Percentiles rank a stretch among this genome's conserved stretches.
Evolutionary conservation across 2,797 vertebrate genomes (phyloP).

Genomic region (Silurus lanzhouensis): DNA sequence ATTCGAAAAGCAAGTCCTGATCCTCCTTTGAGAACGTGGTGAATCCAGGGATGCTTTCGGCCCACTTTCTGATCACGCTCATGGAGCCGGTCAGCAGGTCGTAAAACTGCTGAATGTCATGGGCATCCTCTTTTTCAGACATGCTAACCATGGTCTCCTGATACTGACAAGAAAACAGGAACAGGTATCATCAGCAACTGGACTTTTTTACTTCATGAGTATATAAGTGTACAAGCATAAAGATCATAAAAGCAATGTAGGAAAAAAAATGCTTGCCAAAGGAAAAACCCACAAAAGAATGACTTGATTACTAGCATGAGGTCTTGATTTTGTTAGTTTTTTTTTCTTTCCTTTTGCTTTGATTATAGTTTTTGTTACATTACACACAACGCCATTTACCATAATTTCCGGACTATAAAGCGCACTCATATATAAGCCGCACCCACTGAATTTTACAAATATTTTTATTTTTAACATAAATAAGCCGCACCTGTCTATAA

Average conservation of each 20-base stretch:
- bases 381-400: neutral
- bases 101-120: constrained; percentile 93
- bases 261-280: neutral
- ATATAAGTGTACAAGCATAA: neutral
- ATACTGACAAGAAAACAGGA: constrained; percentile 74
- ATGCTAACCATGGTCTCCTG: constrained; percentile 79
- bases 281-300: neutral
- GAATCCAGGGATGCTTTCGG: constrained; percentile 90
- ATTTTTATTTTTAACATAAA: too few species aligned
- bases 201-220: neutral
- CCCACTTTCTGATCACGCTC: constrained; percentile 91
- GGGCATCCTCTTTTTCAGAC: constrained; percentile 87
- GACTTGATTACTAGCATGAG: neutral
- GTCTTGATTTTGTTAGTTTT: neutral
- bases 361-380: neutral
- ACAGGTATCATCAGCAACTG: neutral
- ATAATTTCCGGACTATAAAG: too few species aligned
- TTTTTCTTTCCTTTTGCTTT: neutral
- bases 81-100: constrained; percentile 87
- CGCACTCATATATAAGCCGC: too few species aligned
- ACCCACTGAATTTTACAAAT: too few species aligned
- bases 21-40: constrained; percentile 85
- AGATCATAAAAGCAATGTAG: neutral
- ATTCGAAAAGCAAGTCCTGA: constrained; percentile 93
- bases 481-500: too few species aligned